Base-by-base conservation (phyloP, 2,888 invertebrate genomes). In the Pterostichus madidus region DNA sequence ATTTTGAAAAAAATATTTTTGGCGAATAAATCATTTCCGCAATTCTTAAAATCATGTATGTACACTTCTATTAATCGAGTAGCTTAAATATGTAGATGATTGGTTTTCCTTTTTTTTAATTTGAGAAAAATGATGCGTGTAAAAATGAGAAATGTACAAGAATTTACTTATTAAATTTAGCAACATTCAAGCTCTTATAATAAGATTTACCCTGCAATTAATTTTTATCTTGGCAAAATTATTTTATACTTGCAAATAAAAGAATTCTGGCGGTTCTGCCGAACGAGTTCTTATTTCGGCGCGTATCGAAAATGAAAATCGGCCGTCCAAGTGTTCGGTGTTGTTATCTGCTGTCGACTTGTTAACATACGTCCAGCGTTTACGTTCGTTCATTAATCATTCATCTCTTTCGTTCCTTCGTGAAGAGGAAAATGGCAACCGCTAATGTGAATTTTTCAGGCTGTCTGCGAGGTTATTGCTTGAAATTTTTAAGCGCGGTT, bases 361-460 rank as follows among this genome's bases (percentile, higher is more conserved):
- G 80, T 80, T 80, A 80, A 80, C 80, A 61, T 79, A 61, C 68
- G 64, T 80, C 68, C 49, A 32, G 32, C 56, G 17, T 77, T 35
- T 77, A 31, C 56, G 68, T 80, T 31, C 8, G 10, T 68, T 49
- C 80, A 80, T 80, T 80, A 80, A 80, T 80, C 80, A 64, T 64
- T n/a, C 64, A 64, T 64, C 64, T 49, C 49, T 49, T 11, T 49
- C 52, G 52, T 24, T 24, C 24, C 77, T 49, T 8, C 53, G 31
- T 24, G 24, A 24, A 49, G 32, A 52, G 64, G 52, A 52, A 80
- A 80, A 80, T 68, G 68, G 52, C 80, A 49, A 68, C 46, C 68
- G 80, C 53, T 80, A 80, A 80, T 80, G 80, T 80, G 80, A 68
- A 68, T 80, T 80, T 80, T 80, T 80, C 68, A 68, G 49, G 80